These are phyloP conservation scores for Lepus townsendii DNA, from an alignment of 2,797 vertebrate species.

Conservation along the genomic window DNA sequence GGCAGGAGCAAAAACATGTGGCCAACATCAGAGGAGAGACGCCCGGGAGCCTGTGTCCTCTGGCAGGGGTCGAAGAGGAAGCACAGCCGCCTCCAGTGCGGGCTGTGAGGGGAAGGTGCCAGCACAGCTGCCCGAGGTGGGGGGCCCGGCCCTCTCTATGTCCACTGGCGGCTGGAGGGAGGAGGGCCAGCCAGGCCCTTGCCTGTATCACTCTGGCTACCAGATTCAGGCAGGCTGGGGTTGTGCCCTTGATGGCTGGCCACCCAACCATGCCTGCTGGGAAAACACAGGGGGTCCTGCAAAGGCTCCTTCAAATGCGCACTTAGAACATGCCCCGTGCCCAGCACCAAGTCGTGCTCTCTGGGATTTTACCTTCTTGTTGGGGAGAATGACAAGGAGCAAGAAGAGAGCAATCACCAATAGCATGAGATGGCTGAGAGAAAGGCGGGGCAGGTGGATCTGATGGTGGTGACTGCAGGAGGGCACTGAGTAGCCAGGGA, in stretches of 20 bases:
- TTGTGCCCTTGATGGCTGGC: neutral
- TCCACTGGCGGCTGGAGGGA: neutral
- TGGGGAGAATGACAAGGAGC: neutral
- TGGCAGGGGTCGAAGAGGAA: conserved; percentile 81
- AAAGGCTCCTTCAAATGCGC: neutral
- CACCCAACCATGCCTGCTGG: neutral
- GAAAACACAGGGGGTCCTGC: neutral
- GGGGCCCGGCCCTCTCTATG: neutral
- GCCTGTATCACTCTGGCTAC: fast-evolving
- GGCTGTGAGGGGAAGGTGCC: neutral
- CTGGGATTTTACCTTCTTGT: neutral
- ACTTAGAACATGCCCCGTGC: neutral
- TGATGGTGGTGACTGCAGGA: too few species aligned
- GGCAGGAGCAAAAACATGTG: conserved; percentile 78
- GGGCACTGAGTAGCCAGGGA: too few species aligned
- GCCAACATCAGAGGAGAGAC: conserved; percentile 75
- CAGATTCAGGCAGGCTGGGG: neutral
- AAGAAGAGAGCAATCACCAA: neutral
- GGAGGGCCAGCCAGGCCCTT: neutral
- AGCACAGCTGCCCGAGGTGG: conserved; percentile 60
- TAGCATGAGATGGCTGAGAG: neutral
- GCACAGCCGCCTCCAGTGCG: conserved; percentile 71
- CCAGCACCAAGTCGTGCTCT: neutral
- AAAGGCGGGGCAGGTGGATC: neutral
- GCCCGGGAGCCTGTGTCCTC: conserved; percentile 61